phyloP scores from a whole-genome alignment of 2,797 vertebrate genomes.

The Percopsis omiscomaycus region DNA sequence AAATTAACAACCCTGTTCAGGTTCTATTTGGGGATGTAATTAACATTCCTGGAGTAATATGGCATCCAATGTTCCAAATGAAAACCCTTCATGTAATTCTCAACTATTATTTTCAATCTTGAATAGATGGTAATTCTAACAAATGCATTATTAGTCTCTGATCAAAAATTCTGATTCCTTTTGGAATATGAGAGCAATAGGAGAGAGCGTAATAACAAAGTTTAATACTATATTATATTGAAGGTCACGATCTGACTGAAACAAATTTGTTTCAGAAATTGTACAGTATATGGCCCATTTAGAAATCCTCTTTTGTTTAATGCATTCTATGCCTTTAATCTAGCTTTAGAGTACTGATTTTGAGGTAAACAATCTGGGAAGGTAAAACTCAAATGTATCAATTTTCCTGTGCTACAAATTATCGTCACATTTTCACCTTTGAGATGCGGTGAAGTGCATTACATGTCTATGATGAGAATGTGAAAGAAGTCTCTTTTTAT shows the following conservation, averaged over 20 bases:
- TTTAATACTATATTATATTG: conserved; percentile 1
- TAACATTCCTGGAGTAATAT: conserved; percentile 44
- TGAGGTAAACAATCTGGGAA: conserved; percentile 25
- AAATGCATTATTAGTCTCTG: conserved; percentile 16
- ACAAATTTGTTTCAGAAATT: not conserved
- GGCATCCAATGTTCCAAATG: conserved; percentile 36
- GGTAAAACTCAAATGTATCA: conserved; percentile 37
- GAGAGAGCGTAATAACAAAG: conserved; percentile 12
- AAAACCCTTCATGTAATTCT: conserved; percentile 25
- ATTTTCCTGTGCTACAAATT: conserved; percentile 27
- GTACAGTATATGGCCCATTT: conserved; percentile 13
- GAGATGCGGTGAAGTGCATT: conserved; percentile 61
- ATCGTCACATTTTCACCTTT: conserved; percentile 54
- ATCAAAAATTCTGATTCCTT: conserved; percentile 11
- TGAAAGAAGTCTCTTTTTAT: conserved; percentile 60
- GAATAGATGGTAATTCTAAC: conserved; percentile 41
- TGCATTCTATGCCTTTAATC: conserved; percentile 3
- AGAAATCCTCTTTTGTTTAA: conserved; percentile 5
- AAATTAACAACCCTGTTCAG: conserved; percentile 1
- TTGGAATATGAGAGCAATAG: conserved; percentile 22
- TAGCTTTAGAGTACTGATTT: conserved; percentile 11
- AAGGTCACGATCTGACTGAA: too few species aligned
- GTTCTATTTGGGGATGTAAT: conserved; percentile 44
- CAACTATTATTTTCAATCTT: conserved; percentile 31
- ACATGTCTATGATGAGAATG: conserved; percentile 58